These are phyloP conservation scores for Lasioglossum pauxillum DNA, from an alignment of 2,888 invertebrate genomes.

Conservation along the genomic window DNA sequence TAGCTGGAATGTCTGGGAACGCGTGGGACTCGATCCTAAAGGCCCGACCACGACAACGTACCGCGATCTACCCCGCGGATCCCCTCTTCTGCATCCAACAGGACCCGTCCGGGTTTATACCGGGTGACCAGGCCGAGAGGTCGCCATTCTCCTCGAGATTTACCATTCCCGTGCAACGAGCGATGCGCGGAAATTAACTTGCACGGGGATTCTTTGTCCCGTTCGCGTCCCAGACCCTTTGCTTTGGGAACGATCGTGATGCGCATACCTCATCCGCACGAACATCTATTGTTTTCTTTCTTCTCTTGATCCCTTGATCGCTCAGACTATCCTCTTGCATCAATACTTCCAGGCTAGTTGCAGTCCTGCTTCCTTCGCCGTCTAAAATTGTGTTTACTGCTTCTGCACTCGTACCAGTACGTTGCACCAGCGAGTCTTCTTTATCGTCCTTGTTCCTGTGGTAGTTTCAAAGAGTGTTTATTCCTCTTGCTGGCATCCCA, in stretches of 20 bases:
- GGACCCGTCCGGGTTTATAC: slow-evolving; percentile 49
- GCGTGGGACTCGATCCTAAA: slow-evolving; percentile 81
- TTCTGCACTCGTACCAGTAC: no score
- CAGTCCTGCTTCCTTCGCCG: background rate
- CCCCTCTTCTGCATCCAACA: slow-evolving; percentile 34
- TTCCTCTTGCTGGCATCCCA: no score
- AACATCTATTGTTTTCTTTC: background rate
- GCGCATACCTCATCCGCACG: background rate
- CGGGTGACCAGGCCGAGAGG: slow-evolving; percentile 56
- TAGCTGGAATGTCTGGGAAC: slow-evolving; percentile 82
- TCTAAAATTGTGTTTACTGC: background rate
- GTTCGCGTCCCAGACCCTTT: background rate
- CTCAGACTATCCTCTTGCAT: background rate
- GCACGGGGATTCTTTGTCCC: slow-evolving; percentile 16
- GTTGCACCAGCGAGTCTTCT: no score
- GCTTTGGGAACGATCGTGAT: background rate
- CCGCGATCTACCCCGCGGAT: slow-evolving; percentile 46
- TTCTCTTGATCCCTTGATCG: background rate
- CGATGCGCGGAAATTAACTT: slow-evolving; percentile 5
- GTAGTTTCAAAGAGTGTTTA: background rate
- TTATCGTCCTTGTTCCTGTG: no score
- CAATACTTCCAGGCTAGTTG: background rate
- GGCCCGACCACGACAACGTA: slow-evolving; percentile 74
- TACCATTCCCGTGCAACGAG: background rate
- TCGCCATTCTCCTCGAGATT: slow-evolving; percentile 38